A percentile compares a stretch with the other conserved stretches of the same genome.
Conservation (phyloP, 2,888 invertebrate genomes). For the Phlogophora meticulosa region DNA sequence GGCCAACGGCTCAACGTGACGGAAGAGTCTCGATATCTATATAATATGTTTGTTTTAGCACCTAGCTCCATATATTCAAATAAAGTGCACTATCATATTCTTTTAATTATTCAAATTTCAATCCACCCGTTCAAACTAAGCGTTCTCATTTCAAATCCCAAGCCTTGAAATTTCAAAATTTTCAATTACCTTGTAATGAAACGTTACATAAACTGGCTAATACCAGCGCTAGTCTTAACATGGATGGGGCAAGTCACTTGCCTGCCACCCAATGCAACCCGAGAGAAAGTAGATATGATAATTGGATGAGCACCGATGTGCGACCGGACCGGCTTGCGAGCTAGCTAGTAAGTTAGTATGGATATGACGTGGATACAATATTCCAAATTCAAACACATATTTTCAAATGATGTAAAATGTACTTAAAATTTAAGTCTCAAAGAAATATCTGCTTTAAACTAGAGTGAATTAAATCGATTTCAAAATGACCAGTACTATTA, state of each 20-base stretch:
- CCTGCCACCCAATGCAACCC: slow-evolving; percentile 66
- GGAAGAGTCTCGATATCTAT: too few relatives aligned
- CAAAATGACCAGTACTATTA: too few relatives aligned
- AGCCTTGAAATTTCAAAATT: slow-evolving; percentile 23
- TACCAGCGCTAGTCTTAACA: slow-evolving; percentile 44
- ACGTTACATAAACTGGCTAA: slow-evolving; percentile 57
- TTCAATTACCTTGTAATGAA: slow-evolving; percentile 56
- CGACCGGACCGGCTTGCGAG: slow-evolving; percentile 79
- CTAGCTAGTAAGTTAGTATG: slow-evolving; percentile 63
- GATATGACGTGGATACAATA: slow-evolving; percentile 62
- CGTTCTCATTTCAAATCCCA: not conserved
- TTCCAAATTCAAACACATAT: too few relatives aligned
- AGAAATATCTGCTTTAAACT: too few relatives aligned
- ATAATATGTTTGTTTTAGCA: too few relatives aligned
- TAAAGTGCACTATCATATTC: too few relatives aligned
- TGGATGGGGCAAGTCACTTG: slow-evolving; percentile 67
- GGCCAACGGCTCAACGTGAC: too few relatives aligned
- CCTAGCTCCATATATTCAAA: too few relatives aligned
- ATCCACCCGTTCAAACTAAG: not conserved
- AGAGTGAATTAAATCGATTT: too few relatives aligned
- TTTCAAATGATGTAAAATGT: too few relatives aligned
- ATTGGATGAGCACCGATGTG: slow-evolving; percentile 87
- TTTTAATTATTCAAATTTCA: not conserved
- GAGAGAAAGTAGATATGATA: slow-evolving; percentile 90
- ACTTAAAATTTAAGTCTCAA: too few relatives aligned